Base-by-base conservation (phyloP, 2,797 vertebrate genomes). In the Muscicapa striata region DNA sequence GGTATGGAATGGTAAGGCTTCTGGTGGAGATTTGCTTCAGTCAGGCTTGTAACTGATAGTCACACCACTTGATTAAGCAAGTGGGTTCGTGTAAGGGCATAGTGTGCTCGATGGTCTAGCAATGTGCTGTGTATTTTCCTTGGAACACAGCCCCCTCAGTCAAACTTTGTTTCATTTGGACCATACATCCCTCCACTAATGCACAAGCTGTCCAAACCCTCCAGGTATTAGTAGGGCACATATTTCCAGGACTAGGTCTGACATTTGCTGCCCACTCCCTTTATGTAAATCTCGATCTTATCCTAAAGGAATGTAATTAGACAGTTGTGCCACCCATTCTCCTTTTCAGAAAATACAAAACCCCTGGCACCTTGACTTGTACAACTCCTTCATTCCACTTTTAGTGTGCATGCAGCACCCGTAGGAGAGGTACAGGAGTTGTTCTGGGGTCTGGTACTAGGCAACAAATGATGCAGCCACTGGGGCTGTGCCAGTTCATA, bases 81-180 rank as follows among this genome's bases (percentile, higher is more conserved):
- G 26, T 43, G 66, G 57, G 64, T 86, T 94, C 3, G 0, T 73
- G 21, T 88, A 57, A 82, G 82, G 48, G 38, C 55, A 36, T 38
- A 43, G 74, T 43, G 51, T 92, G 15, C 9, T 1, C 20, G 8
- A 70, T 70, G 24, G 70, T 91, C 85, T 41, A 49, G 59, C 52
- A 90, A 23, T 45, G 59, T 55, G 34, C 41, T 84, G 52, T 76
- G 45, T 88, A 30, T 96, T 93, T 95, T 81, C 52, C 48, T 89
- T 93, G 95, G 82, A 96, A 76, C 9, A 9, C 8, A 63, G 36
- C 32, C 29, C 13, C 24, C 32, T 73, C 27, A 13, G 51, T 88
- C 66, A 87, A 48, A 61, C 70, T 84, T 78, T 62, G 54, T 75
- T 92, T 93, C 15, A 16, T 70, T 93, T 90, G 72, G 81, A 84